Evolutionary conservation across 2,888 invertebrate species (phyloP), one percentile per base, ranked within the genome.

Genomic region (Tachina grossa): DNA sequence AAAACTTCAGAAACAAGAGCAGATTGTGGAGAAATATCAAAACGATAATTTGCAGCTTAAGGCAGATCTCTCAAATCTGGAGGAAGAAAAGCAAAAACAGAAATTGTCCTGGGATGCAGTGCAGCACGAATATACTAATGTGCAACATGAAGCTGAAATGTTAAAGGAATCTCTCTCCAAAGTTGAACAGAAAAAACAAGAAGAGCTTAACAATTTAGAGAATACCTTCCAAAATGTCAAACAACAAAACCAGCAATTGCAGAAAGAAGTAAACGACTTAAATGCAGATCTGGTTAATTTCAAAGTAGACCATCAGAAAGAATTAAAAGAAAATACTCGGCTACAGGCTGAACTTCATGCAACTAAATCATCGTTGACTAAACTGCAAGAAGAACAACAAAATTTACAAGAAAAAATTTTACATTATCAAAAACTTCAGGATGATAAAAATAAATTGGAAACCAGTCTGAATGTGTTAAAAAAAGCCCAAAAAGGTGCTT

Each of bases 381-480:
- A 53, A 41, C 22, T 76, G 1, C 31, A 61, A 19, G 22, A 65
- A 53, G 79, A 83, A 4, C n/a, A 71, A 22, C 11, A 55, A 61
- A 65, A 59, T 8, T n/a, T 83, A n/a, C 71, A 83, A 68, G 49
- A 65, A 49, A 69, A 63, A 45, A 39, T 83, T 16, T 5, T 5
- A 9, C 39, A 66, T 16, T 85, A 72, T 79, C 57, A 74, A 72
- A 45, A 55, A 14, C 66, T 79, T 9, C n/a, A 83, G 39, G 75
- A 69, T 49, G 85, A 85, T 6, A 83, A 85, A 53, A 51, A 22
- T 22, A 71, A 79, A 51, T 55, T 85, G 9, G 79, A 83, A 66
- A 14, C n/a, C 1, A 66, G 65, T 0, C 43, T 85, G 2, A 59
- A 59, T 14, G 41, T 43, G 13, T 19, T 85, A 1, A 75, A 72